Percentiles rank a stretch among this genome's conserved stretches.
These are phyloP conservation scores for Hedya salicella DNA, from an alignment of 2,888 invertebrate genomes.

Conservation along the genomic window DNA sequence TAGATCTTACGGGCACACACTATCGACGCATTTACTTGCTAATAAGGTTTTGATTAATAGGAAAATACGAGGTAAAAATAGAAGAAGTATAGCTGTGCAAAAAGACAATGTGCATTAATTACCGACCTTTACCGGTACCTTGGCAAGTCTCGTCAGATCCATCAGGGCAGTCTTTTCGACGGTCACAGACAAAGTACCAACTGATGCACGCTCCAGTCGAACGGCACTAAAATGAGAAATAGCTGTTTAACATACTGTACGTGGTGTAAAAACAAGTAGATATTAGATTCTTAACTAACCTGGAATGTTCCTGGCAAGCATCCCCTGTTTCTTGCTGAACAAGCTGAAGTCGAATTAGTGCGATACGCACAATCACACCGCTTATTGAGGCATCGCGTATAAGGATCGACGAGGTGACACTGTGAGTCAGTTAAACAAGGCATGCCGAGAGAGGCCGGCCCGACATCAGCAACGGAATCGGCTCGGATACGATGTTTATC, in stretches of 20 bases:
- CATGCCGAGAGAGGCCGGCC: constrained; percentile 90
- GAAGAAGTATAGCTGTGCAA: constrained; percentile 22
- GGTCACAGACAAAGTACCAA: constrained; percentile 97
- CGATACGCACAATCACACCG: constrained; percentile 90
- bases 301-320: constrained; percentile 95
- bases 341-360: constrained; percentile 85
- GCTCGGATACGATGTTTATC: constrained; percentile 76
- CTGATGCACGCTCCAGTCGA: constrained; percentile 94
- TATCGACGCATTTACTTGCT: not conserved
- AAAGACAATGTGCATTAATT: constrained; percentile 62
- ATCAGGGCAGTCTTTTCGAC: constrained; percentile 92
- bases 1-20: constrained; percentile 1
- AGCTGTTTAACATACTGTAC: not conserved
- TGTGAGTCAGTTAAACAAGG: constrained; percentile 90
- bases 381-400: constrained; percentile 90
- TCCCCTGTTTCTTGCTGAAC: constrained; percentile 90
- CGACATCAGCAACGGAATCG: constrained; percentile 67
- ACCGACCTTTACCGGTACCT: constrained; percentile 79
- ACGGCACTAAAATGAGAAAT: constrained; percentile 87
- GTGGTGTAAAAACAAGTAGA: not conserved
- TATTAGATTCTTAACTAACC: constrained; percentile 68
- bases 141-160: constrained; percentile 94
- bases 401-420: constrained; percentile 91
- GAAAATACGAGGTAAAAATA: not conserved
- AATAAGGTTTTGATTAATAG: not conserved